Conservation (phyloP, 2,797 vertebrate genomes). For the Macrochelys suwanniensis region DNA sequence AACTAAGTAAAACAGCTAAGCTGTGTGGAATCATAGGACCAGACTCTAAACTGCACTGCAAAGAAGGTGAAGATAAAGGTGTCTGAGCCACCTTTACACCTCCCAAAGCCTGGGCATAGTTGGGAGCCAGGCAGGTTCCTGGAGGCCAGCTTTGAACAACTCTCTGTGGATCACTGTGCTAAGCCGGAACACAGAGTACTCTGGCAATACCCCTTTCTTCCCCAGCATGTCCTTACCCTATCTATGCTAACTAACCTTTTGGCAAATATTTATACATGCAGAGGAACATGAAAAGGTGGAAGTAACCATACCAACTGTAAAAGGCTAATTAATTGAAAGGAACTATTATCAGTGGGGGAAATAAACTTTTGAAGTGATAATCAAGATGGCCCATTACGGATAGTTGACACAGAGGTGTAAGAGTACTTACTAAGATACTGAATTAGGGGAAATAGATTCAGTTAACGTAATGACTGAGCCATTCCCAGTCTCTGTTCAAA, state of each 20-base stretch:
- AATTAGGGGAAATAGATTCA: too few relatives aligned
- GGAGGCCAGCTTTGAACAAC: neutral
- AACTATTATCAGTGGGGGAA: too few relatives aligned
- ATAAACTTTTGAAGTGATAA: too few relatives aligned
- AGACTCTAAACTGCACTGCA: neutral
- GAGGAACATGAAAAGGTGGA: too few relatives aligned
- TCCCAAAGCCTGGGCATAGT: neutral
- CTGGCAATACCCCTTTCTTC: neutral
- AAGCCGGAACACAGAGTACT: neutral
- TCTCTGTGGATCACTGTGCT: neutral
- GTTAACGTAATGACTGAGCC: too few relatives aligned
- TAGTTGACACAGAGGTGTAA: too few relatives aligned
- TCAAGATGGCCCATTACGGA: too few relatives aligned
- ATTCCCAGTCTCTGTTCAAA: too few relatives aligned
- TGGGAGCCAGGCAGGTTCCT: neutral
- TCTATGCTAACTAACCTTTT: neutral
- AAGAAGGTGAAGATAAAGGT: neutral
- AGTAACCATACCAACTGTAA: too few relatives aligned
- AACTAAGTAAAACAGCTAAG: neutral
- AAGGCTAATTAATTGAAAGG: too few relatives aligned
- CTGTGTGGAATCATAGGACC: neutral
- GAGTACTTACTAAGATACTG: too few relatives aligned
- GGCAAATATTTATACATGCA: neutral
- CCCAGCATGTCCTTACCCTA: neutral
- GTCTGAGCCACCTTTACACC: neutral